These are phyloP conservation scores for Eristalis tenax DNA, from an alignment of 2,888 invertebrate genomes.

Conservation along the genomic window DNA sequence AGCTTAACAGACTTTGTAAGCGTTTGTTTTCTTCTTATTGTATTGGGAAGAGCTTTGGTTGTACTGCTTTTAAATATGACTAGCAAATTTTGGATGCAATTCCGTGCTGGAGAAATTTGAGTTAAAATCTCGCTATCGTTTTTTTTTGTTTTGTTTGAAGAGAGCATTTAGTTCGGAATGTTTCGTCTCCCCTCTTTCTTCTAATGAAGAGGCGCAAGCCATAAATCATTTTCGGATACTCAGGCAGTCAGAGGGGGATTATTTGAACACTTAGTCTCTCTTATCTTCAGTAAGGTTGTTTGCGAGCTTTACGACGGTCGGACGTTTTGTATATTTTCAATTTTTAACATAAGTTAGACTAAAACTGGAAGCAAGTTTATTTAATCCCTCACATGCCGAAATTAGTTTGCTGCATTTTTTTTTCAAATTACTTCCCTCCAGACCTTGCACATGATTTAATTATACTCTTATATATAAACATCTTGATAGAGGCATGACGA, in stretches of 20 bases:
- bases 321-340: background rate
- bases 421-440: too few relatives aligned
- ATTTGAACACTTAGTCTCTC: background rate
- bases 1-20: slow-evolving; percentile 14
- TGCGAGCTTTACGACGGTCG: background rate
- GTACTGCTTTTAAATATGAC: background rate
- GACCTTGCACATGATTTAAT: too few relatives aligned
- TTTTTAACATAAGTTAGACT: background rate
- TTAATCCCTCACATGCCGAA: background rate
- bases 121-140: background rate
- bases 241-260: background rate
- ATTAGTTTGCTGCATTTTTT: too few relatives aligned
- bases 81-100: background rate
- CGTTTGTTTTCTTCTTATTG: slow-evolving; percentile 4
- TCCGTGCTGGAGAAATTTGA: background rate
- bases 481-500: too few relatives aligned
- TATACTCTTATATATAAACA: too few relatives aligned
- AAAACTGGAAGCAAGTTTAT: background rate
- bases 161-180: background rate
- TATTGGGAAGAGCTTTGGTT: slow-evolving; percentile 12
- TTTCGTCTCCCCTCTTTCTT: background rate
- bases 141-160: background rate
- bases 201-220: background rate
- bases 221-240: background rate
- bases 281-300: background rate